A percentile compares a stretch with the other conserved stretches of the same genome.
Evolutionary conservation across 2,888 invertebrate species (phyloP).

Genomic region (Agriotes lineatus): DNA sequence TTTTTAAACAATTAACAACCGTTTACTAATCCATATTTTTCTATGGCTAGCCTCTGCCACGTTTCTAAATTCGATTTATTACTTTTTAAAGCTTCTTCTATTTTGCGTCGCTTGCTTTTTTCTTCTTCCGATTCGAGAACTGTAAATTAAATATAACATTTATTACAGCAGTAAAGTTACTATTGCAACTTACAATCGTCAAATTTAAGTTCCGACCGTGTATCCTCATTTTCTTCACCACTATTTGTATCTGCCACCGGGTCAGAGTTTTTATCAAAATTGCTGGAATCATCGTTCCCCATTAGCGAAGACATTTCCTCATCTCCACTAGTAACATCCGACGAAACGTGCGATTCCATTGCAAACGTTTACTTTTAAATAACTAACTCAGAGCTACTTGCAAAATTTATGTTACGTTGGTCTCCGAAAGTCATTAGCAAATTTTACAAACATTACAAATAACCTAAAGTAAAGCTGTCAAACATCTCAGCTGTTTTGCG

Average conservation of each 20-base stretch:
- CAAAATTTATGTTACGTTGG: neutral
- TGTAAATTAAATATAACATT: constrained; percentile 51
- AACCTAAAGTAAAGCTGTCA: constrained; percentile 10
- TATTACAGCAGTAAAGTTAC: too few relatives aligned
- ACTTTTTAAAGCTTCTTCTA: constrained; percentile 71
- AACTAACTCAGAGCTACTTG: neutral
- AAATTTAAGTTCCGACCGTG: constrained; percentile 73
- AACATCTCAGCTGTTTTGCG: constrained; percentile 9
- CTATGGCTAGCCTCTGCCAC: constrained; percentile 74
- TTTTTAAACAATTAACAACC: constrained; percentile 66
- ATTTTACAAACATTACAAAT: constrained; percentile 3
- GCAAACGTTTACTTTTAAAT: neutral
- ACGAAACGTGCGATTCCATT: constrained; percentile 56
- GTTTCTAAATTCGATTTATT: constrained; percentile 68
- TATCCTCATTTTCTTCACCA: constrained; percentile 61
- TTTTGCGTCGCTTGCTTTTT: constrained; percentile 71
- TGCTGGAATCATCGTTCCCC: constrained; percentile 48
- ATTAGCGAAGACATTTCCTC: constrained; percentile 56
- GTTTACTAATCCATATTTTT: constrained; percentile 77
- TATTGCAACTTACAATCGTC: constrained; percentile 71
- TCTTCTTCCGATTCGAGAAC: constrained; percentile 74
- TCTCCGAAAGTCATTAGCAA: neutral
- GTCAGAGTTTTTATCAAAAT: constrained; percentile 46
- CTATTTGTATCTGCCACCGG: constrained; percentile 34
- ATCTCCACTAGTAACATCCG: constrained; percentile 56